Evolutionary conservation across 1,140 invertebrate species (phyloP), one percentile per base, ranked within the genome.

Genomic region (Mesaphorura yosii): DNA sequence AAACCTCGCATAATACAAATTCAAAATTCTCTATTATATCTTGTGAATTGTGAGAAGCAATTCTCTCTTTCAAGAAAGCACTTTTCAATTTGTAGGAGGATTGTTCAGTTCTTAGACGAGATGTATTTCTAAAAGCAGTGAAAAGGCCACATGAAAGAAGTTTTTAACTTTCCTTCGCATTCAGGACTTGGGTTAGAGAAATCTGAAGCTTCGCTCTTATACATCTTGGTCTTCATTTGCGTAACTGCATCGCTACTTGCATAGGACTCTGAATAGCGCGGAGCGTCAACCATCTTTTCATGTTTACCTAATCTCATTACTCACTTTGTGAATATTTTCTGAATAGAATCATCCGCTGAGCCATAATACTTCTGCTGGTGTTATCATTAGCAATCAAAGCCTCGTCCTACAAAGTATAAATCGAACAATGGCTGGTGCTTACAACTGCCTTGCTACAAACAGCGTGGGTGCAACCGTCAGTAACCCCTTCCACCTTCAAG

Each of bases 381-480:
- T 71, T 22, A 72, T 73, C 41, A 64, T 72, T 15, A 69, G 67
- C 45, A 70, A 71, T 47, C 67, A 70, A 52, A 69, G 65, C 44
- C 57, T 72, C 38, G 68, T 70, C 7, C 55, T 72, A 23, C 69
- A 71, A 57, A 62, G 64, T 23, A 66, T 70, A 17, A 64, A 60
- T 4, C 55, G 68, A 22, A 58, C 58, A 20, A 51, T 64, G 26
- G 64, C 66, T 10, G 71, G 71, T 2, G 78, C 79, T 61, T 92
- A 91, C 69, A 84, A 44, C 14, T 55, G 53, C 38, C 49, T 59
- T n/a, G 86, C 86, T 6, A 78, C 79, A 57, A 91, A 91, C 68
- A 77, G 80, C 46, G 75, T 82, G 38, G 86, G 87, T 1, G 84
- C 87, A 66, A 86, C 82, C n/a, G 76, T 81, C 50, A 88, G 85